Base-by-base conservation (phyloP, 2,888 invertebrate genomes). In the Colletes collaris region DNA sequence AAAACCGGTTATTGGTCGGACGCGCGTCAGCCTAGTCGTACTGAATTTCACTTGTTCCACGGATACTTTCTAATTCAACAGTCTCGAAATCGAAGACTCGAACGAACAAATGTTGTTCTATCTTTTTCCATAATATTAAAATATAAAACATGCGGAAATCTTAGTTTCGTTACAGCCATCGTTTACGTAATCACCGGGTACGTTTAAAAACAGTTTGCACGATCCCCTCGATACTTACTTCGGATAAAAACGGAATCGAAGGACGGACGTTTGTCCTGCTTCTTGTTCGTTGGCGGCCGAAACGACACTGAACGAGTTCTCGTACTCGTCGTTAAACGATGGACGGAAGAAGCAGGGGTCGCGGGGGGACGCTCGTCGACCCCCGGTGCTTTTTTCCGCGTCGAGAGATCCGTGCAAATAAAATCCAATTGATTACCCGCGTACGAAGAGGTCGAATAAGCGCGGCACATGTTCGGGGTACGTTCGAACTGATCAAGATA, bases 401-500 rank as follows among this genome's bases (percentile, higher is more conserved):
- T 76, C 79, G 70, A 59, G 55, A 64, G 72, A 82, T 84, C 82
- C 44, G 76, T 80, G 78, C 74, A 85, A 85, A 86, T 84, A 86
- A 80, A 82, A 78, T 76, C 44, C 80, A 79, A 86, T 86, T 80
- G 78, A 85, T 86, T 75, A 80, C 58, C 65, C 44, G 44, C 60
- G 68, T 63, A 65, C 27, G 27, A 27, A 27, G 27, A 27, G 53
- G 59, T 8, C 40, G 52, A 49, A 63, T 55, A 63, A 60, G 56
- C 40, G 40, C 46, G 46, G 72, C 71, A 55, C 63, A 71, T 82
- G 72, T 85, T 83, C 81, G 71, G 63, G 72, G 77, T 64, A 58
- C 73, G 68, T 40, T 65, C 73, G 64, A 76, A 72, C 76, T 80
- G 86, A 86, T 86, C 86, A 82, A 76, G 86, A 86, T 82, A 86